Evolutionary conservation across 1,140 invertebrate species (phyloP).

Genomic region (Pteromalus puparum): DNA sequence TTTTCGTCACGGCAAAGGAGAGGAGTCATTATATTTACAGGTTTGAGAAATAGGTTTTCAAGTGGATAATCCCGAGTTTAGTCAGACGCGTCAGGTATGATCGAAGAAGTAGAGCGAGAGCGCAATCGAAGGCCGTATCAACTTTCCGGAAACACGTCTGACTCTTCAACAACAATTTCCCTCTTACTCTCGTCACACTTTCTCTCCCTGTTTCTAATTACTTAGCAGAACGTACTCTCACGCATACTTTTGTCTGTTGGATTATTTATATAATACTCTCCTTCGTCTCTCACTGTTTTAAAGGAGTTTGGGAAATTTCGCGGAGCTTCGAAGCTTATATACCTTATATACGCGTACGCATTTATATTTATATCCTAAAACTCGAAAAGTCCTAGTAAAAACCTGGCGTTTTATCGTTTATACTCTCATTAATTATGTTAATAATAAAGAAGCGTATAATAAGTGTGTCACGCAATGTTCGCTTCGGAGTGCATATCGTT

Average conservation of each 20-base stretch:
- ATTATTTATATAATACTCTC: not conserved
- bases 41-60: not conserved
- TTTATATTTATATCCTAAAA: conserved; percentile 39
- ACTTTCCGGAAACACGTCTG: conserved; percentile 4
- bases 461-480: conserved; percentile 17
- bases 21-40: not conserved
- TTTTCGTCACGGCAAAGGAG: too few species aligned
- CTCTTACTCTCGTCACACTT: not conserved
- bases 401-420: conserved; percentile 35
- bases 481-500: not conserved
- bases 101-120: conserved; percentile 9
- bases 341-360: conserved; percentile 20
- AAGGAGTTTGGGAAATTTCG: not conserved
- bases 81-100: not conserved
- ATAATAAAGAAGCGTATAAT: conserved; percentile 45
- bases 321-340: conserved; percentile 25
- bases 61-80: not conserved
- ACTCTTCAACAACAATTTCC: not conserved
- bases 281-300: not conserved
- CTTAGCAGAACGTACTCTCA: conserved; percentile 23
- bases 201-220: not conserved
- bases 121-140: not conserved
- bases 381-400: conserved; percentile 48
- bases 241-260: conserved; percentile 20
- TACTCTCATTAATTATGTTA: conserved; percentile 25